A percentile compares a stretch with the other conserved stretches of the same genome.
Conservation (phyloP, 2,888 invertebrate genomes). For the Sphinx pinastri region DNA sequence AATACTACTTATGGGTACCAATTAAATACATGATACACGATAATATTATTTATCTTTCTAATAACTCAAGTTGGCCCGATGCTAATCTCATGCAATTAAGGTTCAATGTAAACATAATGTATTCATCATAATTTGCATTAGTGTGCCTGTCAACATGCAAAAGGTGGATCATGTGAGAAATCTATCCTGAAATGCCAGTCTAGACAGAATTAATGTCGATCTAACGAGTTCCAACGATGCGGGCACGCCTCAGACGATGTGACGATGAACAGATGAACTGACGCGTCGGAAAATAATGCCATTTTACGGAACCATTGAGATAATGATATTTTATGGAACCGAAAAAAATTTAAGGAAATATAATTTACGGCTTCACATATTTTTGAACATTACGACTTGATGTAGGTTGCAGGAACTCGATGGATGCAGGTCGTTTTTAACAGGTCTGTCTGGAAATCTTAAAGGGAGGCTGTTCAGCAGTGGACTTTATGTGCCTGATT, state of each 20-base stretch:
- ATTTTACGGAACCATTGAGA: not conserved
- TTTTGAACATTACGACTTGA: no score
- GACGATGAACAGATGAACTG: slow-evolving; percentile 4
- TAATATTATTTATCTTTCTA: no score
- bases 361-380: no score
- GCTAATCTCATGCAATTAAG: not conserved
- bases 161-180: slow-evolving; percentile 13
- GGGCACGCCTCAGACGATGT: slow-evolving; percentile 3
- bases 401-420: no score
- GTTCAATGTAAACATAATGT: not conserved
- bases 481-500: no score
- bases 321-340: not conserved
- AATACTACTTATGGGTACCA: no score
- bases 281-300: not conserved
- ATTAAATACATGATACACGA: no score
- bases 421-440: no score
- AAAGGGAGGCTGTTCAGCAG: no score
- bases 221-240: slow-evolving; percentile 20
- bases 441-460: no score
- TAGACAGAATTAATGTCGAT: slow-evolving; percentile 19
- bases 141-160: not conserved
- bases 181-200: slow-evolving; percentile 7
- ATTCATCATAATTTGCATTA: not conserved
- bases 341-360: no score
- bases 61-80: no score